Percentiles rank a stretch among this genome's conserved stretches.
phyloP scores from a whole-genome alignment of 2,888 invertebrate species.

The Acheta domesticus region DNA sequence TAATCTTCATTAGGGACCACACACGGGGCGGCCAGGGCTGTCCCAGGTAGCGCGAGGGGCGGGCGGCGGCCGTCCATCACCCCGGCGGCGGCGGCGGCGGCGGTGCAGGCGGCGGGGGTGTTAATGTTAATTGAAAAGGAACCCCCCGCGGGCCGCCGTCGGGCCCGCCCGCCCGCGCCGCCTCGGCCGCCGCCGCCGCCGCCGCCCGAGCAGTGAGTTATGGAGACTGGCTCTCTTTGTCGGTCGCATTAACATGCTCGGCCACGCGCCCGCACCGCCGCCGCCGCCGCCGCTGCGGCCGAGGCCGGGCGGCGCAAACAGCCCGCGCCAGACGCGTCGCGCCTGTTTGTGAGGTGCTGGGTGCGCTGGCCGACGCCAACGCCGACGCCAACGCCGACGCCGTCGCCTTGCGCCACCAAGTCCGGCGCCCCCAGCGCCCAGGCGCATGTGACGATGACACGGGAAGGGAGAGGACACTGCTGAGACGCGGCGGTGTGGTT shows the following conservation, averaged over 20 bases:
- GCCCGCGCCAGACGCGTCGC: not conserved
- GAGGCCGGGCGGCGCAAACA: not conserved
- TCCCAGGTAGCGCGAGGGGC: slow-evolving; percentile 18
- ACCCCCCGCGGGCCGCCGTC: not conserved
- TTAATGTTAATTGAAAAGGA: slow-evolving; percentile 18
- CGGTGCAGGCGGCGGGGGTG: not conserved
- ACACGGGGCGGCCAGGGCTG: slow-evolving; percentile 18
- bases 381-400: no score
- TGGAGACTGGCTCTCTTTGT: not conserved
- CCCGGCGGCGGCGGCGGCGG: not conserved
- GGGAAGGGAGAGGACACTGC: no score
- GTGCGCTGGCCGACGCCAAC: no score
- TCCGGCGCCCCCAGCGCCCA: no score
- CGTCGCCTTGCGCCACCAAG: no score
- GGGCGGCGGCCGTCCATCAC: not conserved
- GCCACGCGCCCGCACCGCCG: slow-evolving; percentile 3
- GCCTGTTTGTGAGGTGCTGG: not conserved
- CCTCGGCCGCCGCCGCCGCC: not conserved
- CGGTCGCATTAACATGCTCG: slow-evolving; percentile 10
- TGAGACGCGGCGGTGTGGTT: no score
- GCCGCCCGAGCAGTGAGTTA: slow-evolving; percentile 11
- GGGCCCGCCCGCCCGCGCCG: not conserved
- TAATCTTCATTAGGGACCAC: slow-evolving; percentile 18
- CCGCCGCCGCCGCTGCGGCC: not conserved
- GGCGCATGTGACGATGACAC: no score